These are phyloP conservation scores for Stomorhina lunata DNA, from an alignment of 2,888 invertebrate genomes.

Conservation along the genomic window DNA sequence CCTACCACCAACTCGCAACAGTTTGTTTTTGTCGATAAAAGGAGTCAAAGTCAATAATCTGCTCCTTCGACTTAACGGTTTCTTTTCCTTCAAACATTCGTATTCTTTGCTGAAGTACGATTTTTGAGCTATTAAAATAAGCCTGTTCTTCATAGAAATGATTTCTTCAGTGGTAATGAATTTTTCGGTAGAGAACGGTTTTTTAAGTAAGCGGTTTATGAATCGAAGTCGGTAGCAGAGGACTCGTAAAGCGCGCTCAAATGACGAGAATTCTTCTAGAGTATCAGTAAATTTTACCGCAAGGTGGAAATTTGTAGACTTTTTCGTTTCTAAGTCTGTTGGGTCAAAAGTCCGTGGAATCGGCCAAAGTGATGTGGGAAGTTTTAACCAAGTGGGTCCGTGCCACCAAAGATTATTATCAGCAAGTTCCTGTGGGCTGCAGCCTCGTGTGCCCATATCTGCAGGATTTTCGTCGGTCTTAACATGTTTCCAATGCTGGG, in stretches of 20 bases:
- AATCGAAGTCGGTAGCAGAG: slow-evolving; percentile 16
- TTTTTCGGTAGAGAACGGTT: not conserved
- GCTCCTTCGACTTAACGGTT: not conserved
- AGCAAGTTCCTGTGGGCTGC: too few relatives aligned
- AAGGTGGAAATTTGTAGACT: too few relatives aligned
- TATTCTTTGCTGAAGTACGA: not conserved
- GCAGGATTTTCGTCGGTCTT: too few relatives aligned
- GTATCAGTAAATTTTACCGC: too few relatives aligned
- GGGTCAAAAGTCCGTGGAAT: too few relatives aligned
- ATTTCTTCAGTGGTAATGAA: not conserved
- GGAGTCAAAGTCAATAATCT: not conserved
- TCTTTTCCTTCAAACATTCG: not conserved
- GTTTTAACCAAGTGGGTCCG: too few relatives aligned
- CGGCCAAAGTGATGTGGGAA: too few relatives aligned
- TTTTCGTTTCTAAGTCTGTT: too few relatives aligned
- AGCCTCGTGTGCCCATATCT: too few relatives aligned
- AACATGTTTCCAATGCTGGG: slow-evolving; percentile 15
- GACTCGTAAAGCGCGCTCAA: slow-evolving; percentile 16
- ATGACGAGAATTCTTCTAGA: slow-evolving; percentile 28
- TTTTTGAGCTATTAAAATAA: not conserved
- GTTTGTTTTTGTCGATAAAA: not conserved
- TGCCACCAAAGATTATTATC: too few relatives aligned
- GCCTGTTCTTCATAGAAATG: not conserved
- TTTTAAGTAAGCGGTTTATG: not conserved
- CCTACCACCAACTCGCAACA: not conserved